phyloP scores from a whole-genome alignment of 2,888 invertebrate species.

The Drosophila tripunctata region DNA sequence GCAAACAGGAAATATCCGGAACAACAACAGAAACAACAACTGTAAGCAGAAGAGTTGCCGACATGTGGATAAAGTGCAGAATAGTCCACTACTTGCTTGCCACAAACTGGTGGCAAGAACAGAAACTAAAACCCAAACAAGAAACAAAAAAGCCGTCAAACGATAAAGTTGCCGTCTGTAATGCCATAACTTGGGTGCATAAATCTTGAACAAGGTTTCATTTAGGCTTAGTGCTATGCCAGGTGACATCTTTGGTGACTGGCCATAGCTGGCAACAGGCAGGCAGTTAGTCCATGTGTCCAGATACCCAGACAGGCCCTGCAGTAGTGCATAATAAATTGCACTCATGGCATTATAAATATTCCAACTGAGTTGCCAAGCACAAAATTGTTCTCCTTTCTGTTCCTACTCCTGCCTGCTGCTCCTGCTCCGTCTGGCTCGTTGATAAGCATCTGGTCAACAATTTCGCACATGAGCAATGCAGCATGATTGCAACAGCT shows the following conservation, averaged over 20 bases:
- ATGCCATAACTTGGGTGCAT: constrained; percentile 74
- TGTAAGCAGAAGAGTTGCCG: constrained; percentile 8
- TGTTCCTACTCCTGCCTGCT: background rate
- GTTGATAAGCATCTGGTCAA: constrained; percentile 79
- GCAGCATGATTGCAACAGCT: constrained; percentile 63
- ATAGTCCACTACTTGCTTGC: background rate
- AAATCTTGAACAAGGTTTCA: constrained; percentile 69
- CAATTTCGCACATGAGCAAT: constrained; percentile 79
- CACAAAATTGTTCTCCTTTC: constrained; percentile 8
- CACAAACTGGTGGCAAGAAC: constrained; percentile 31
- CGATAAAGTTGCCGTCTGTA: constrained; percentile 74
- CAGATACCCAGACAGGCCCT: constrained; percentile 41
- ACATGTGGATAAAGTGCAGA: constrained; percentile 16
- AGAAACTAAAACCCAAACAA: background rate
- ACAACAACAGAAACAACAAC: constrained; percentile 15
- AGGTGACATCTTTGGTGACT: constrained; percentile 80
- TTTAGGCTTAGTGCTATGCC: constrained; percentile 41
- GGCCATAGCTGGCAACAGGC: constrained; percentile 15
- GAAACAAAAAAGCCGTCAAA: constrained; percentile 16
- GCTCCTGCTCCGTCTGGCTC: constrained; percentile 16
- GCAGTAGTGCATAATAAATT: constrained; percentile 81
- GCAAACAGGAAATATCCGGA: constrained; percentile 68
- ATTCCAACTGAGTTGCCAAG: constrained; percentile 50
- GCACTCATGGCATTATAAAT: constrained; percentile 80
- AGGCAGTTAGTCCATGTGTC: constrained; percentile 6